phyloP scores from a whole-genome alignment of 2,797 vertebrate species.

The Gadopsis bispinosus region DNA sequence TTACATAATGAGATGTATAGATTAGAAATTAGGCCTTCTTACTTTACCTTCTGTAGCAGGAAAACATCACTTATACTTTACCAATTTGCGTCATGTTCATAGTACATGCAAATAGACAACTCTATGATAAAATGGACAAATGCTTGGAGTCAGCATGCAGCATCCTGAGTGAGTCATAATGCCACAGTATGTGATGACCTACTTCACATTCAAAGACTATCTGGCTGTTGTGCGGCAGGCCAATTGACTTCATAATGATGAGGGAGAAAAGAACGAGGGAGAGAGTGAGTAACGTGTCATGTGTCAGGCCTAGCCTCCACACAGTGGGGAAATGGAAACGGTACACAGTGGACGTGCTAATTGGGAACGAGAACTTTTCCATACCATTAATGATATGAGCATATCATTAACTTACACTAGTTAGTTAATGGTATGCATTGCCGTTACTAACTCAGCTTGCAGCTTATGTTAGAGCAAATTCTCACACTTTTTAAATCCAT shows the following conservation, averaged over 20 bases:
- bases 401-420: too few species aligned
- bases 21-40: conserved; percentile 12
- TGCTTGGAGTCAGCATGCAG: conserved; percentile 25
- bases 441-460: too few species aligned
- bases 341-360: background rate
- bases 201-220: conserved; percentile 68
- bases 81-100: conserved; percentile 24
- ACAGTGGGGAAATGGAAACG: background rate
- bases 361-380: too few species aligned
- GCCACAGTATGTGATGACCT: conserved; percentile 58
- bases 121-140: conserved; percentile 40
- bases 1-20: background rate
- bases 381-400: background rate
- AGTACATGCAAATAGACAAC: conserved; percentile 14
- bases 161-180: conserved; percentile 55
- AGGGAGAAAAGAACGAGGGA: conserved; percentile 35
- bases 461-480: background rate
- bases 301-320: background rate
- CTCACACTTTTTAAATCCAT: background rate
- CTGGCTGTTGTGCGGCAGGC: conserved; percentile 53
- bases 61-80: background rate
- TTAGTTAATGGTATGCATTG: too few species aligned
- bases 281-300: conserved; percentile 33
- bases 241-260: conserved; percentile 61
- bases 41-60: background rate